These are phyloP conservation scores for Neocrepidodera transversa DNA, from an alignment of 2,888 invertebrate genomes.

Conservation along the genomic window DNA sequence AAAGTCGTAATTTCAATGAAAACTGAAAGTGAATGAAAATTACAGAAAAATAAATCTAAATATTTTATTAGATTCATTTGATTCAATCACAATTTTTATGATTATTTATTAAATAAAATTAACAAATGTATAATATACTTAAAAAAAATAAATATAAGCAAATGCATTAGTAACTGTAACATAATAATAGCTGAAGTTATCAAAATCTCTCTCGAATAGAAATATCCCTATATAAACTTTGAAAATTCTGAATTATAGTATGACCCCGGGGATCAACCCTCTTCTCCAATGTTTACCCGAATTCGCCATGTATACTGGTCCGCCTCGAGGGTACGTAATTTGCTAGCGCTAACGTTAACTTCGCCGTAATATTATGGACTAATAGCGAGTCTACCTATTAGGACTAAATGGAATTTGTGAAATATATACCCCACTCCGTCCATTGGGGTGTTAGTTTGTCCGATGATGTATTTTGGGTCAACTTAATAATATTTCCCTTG, in stretches of 20 bases:
- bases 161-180: conserved; percentile 10
- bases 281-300: conserved; percentile 22
- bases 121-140: too few relatives aligned
- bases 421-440: conserved; percentile 18
- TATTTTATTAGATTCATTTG: too few relatives aligned
- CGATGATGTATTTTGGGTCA: not conserved
- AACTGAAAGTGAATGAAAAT: too few relatives aligned
- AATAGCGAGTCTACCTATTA: conserved; percentile 21
- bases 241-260: conserved; percentile 25
- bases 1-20: too few relatives aligned
- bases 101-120: too few relatives aligned
- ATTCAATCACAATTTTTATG: too few relatives aligned
- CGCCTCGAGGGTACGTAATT: conserved; percentile 23
- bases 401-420: conserved; percentile 22
- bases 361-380: conserved; percentile 25
- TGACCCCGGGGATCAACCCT: conserved; percentile 22
- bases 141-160: not conserved
- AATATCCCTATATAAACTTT: conserved; percentile 24
- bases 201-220: conserved; percentile 1
- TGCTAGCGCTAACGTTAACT: conserved; percentile 15
- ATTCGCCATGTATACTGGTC: conserved; percentile 24
- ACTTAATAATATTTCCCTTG: conserved; percentile 2
- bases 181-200: conserved; percentile 1
- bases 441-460: conserved; percentile 2
- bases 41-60: too few relatives aligned